These are phyloP conservation scores for Chamaea fasciata DNA, from an alignment of 2,113 vertebrate species.

Conservation along the genomic window DNA sequence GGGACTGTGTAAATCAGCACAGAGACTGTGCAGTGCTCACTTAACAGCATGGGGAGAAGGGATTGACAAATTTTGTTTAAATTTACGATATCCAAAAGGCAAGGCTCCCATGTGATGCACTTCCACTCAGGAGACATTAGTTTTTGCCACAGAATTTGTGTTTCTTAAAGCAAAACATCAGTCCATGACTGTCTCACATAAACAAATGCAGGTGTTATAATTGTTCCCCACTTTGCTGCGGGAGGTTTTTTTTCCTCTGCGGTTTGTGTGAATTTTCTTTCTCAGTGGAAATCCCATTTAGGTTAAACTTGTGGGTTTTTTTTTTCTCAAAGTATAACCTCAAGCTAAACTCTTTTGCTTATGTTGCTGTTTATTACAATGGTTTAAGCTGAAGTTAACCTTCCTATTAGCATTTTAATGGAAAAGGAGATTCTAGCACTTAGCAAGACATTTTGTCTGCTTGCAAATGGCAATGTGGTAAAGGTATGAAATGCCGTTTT, in stretches of 20 bases:
- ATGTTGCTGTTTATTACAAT: constrained; percentile 4
- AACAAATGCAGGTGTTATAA: background rate
- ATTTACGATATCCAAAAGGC: background rate
- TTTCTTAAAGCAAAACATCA: background rate
- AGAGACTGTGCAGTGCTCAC: background rate
- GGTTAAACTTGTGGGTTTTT: background rate
- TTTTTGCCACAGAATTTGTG: background rate
- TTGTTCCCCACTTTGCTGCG: background rate
- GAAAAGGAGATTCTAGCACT: constrained; percentile 32
- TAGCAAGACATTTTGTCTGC: constrained; percentile 48
- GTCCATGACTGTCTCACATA: background rate
- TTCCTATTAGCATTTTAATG: constrained; percentile 72
- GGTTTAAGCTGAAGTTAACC: constrained; percentile 60
- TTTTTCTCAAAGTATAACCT: constrained; percentile 39
- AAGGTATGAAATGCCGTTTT: constrained; percentile 43
- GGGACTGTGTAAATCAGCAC: background rate
- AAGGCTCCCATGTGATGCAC: background rate
- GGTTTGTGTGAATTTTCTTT: constrained; percentile 17
- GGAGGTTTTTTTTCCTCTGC: background rate
- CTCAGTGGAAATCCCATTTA: constrained; percentile 31
- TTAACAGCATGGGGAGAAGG: background rate
- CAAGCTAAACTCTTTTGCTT: constrained; percentile 46
- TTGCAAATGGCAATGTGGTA: constrained; percentile 47
- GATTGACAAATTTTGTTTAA: background rate
- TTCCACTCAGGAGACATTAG: background rate